Evolutionary conservation across 1,140 invertebrate genomes (phyloP).

Genomic region (Hylyphantes graminicola): DNA sequence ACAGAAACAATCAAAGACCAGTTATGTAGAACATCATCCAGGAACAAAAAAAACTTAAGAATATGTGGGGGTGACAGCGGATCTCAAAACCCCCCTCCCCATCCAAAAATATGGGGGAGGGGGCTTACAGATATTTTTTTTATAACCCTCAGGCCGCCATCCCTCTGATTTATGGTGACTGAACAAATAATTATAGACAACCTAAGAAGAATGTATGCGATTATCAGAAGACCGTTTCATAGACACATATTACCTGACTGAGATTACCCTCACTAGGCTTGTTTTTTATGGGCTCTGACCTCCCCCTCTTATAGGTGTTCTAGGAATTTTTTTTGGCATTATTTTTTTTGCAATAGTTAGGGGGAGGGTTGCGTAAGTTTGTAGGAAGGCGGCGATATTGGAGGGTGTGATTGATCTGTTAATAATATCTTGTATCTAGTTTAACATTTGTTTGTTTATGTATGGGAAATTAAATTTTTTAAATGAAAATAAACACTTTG

Average conservation of each 20-base stretch:
- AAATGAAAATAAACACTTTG: no score
- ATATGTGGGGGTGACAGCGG: conserved; percentile 36
- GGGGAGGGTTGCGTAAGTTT: no score
- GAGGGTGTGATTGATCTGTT: no score
- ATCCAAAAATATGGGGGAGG: neutral
- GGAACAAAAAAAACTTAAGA: conserved; percentile 1
- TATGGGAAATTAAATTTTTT: no score
- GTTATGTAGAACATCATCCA: conserved; percentile 19
- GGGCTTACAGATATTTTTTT: no score
- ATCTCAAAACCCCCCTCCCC: neutral
- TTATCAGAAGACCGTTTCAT: conserved; percentile 33
- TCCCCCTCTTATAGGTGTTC: neutral
- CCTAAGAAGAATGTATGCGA: conserved; percentile 8
- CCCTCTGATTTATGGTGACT: conserved; percentile 57
- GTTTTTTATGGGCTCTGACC: neutral
- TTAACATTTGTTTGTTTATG: no score
- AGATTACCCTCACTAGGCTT: neutral
- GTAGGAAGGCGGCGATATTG: no score
- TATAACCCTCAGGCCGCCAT: neutral
- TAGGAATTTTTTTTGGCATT: neutral
- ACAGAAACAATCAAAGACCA: no score
- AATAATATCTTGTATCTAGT: no score
- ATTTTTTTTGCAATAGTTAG: no score
- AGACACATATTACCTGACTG: conserved; percentile 50
- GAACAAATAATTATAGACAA: conserved; percentile 56